Conservation (phyloP, 1,140 invertebrate species). For the Manduca sexta region DNA sequence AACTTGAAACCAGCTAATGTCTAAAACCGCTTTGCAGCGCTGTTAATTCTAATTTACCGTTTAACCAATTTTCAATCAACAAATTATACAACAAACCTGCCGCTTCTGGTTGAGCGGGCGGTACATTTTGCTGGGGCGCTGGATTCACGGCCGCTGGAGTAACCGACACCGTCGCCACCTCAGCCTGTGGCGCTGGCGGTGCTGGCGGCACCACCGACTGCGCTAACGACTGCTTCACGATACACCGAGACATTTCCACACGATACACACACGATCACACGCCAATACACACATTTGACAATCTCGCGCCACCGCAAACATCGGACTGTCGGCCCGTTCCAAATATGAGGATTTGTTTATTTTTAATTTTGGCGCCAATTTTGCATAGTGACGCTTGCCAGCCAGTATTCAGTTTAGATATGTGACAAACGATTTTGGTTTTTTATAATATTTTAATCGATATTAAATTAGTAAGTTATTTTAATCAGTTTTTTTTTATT, state of each 20-base stretch:
- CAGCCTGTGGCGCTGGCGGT: slow-evolving; percentile 10
- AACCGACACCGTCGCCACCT: slow-evolving; percentile 27
- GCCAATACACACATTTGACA: slow-evolving; percentile 36
- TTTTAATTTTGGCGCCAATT: slow-evolving; percentile 70
- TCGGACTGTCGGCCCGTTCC: slow-evolving; percentile 62
- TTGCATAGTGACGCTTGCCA: slow-evolving; percentile 42
- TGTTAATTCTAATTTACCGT: no score
- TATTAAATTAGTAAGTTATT: not conserved
- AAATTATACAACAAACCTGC: slow-evolving; percentile 39
- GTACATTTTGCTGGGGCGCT: slow-evolving; percentile 18
- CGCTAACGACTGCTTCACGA: slow-evolving; percentile 55
- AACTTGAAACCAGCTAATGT: no score
- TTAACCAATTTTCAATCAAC: slow-evolving; percentile 8
- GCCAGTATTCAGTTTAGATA: slow-evolving; percentile 22
- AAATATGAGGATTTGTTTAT: slow-evolving; percentile 69
- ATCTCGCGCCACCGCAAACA: slow-evolving; percentile 47
- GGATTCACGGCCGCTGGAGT: slow-evolving; percentile 21
- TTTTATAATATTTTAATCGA: slow-evolving; percentile 10
- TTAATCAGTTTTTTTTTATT: no score
- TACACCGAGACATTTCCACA: slow-evolving; percentile 54
- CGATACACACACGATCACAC: slow-evolving; percentile 15
- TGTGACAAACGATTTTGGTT: slow-evolving; percentile 8
- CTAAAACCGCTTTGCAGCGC: no score
- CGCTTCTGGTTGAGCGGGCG: slow-evolving; percentile 25
- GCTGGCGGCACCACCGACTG: slow-evolving; percentile 40